Conservation (phyloP, 2,797 vertebrate species). For the Salmo trutta region DNA sequence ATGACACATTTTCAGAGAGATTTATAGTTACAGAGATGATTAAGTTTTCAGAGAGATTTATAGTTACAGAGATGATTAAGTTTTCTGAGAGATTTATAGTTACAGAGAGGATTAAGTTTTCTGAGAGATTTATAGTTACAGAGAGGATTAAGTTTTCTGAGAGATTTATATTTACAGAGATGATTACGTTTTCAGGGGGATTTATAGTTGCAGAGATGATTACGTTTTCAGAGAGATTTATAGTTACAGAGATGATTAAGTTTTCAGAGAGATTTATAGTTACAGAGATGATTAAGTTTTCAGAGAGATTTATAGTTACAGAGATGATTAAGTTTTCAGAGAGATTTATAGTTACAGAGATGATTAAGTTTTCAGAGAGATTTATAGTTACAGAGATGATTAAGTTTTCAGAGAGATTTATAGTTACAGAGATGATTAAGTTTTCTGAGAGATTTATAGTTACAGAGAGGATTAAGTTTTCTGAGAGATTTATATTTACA, state of each 20-base stretch:
- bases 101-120: not conserved
- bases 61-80: not conserved
- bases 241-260: not conserved
- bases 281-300: not conserved
- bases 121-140: no score
- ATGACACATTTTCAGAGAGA: slow-evolving; percentile 1
- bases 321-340: not conserved
- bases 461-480: not conserved
- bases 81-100: not conserved
- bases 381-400: not conserved
- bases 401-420: not conserved
- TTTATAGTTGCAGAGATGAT: not conserved
- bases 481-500: accelerated
- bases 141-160: not conserved
- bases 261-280: not conserved
- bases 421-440: no score
- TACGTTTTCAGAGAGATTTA: not conserved
- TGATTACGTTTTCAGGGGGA: not conserved
- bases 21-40: not conserved
- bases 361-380: not conserved
- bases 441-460: not conserved
- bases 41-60: no score
- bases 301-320: not conserved
- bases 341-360: no score
- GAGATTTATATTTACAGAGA: not conserved